A percentile compares a stretch with the other conserved stretches of the same genome.
These are phyloP conservation scores for Capromys pilorides DNA, from an alignment of 2,797 vertebrate genomes.

Conservation along the genomic window DNA sequence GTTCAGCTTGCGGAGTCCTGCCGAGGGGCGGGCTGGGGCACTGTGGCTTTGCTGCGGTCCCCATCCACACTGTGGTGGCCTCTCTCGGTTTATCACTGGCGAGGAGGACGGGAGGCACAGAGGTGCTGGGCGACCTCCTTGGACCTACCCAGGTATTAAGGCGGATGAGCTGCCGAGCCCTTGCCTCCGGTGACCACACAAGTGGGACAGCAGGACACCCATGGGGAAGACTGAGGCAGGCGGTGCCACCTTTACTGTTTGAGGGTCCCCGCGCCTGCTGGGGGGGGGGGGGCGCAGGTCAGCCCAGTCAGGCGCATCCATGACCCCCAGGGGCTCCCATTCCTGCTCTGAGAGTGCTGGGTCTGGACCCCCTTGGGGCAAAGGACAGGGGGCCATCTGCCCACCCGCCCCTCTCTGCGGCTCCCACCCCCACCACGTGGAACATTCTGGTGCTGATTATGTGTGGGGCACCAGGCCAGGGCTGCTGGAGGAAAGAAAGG, in stretches of 20 bases:
- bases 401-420: background rate
- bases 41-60: background rate
- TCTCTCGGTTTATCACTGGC: too few relatives aligned
- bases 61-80: too few relatives aligned
- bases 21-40: background rate
- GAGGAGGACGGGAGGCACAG: background rate
- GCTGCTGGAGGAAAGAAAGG: conserved; percentile 52
- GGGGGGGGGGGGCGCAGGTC: too few relatives aligned
- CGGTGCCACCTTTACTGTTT: too few relatives aligned
- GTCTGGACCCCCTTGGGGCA: background rate
- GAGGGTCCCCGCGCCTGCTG: background rate
- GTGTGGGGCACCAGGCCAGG: conserved; percentile 43
- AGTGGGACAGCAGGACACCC: too few relatives aligned
- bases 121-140: background rate
- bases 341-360: background rate
- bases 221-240: rapidly evolving
- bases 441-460: background rate
- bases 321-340: background rate
- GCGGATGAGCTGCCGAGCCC: background rate
- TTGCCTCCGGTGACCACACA: background rate
- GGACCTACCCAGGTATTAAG: background rate
- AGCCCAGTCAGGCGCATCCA: background rate
- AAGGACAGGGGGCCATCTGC: background rate
- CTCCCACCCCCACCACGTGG: background rate
- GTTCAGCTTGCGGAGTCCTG: background rate